A percentile compares a stretch with the other conserved stretches of the same genome.
phyloP scores from a whole-genome alignment of 2,888 invertebrate species.

The Drosophila yooni region DNA sequence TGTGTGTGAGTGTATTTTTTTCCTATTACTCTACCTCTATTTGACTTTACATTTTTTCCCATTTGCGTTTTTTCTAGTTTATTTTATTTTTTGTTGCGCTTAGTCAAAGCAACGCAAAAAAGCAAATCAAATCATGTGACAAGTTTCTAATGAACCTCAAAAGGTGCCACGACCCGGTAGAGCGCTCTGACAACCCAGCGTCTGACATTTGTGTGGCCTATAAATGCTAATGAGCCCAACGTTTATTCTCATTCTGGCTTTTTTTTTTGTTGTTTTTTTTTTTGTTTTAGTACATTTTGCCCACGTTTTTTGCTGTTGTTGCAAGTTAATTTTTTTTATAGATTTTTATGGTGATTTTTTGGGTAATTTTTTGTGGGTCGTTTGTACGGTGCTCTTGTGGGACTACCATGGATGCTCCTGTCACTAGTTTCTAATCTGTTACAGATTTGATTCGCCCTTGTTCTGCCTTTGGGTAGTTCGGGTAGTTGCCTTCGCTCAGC shows the following conservation, averaged over 20 bases:
- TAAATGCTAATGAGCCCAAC: constrained; percentile 73
- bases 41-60: constrained; percentile 40
- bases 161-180: constrained; percentile 41
- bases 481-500: constrained; percentile 55
- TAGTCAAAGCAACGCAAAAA: constrained; percentile 5
- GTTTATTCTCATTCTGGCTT: constrained; percentile 29
- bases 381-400: constrained; percentile 35
- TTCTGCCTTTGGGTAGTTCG: constrained; percentile 17
- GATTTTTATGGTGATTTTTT: constrained; percentile 75
- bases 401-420: constrained; percentile 9
- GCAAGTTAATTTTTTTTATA: constrained; percentile 64
- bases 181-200: constrained; percentile 14
- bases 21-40: constrained; percentile 7
- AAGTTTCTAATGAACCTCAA: constrained; percentile 76
- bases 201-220: constrained; percentile 72
- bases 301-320: constrained; percentile 38
- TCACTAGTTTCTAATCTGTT: constrained; percentile 2
- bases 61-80: constrained; percentile 9
- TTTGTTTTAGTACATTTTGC: constrained; percentile 22
- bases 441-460: constrained; percentile 41
- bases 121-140: constrained; percentile 78
- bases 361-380: constrained; percentile 72
- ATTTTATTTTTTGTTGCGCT: constrained; percentile 7
- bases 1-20: background rate
- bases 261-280: constrained; percentile 6